Conservation (phyloP, 1,140 invertebrate species). For the Cataglyphis hispanica region DNA sequence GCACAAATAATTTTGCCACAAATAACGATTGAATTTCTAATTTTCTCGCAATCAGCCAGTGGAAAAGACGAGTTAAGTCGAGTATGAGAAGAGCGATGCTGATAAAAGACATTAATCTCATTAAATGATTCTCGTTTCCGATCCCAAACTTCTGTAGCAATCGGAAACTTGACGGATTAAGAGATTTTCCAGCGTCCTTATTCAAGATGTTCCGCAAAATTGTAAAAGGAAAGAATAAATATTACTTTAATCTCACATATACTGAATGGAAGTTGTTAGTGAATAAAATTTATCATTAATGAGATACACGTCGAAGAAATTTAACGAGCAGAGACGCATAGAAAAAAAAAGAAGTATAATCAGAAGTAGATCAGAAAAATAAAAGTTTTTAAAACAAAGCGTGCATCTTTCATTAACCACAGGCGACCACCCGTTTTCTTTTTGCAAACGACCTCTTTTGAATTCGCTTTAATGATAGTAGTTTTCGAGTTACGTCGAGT, state of each 20-base stretch:
- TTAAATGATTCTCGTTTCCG: constrained; percentile 5
- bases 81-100: not conserved
- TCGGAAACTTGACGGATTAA: not conserved
- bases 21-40: not conserved
- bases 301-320: not conserved
- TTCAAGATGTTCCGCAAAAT: not conserved
- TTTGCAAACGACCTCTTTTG: constrained; percentile 35
- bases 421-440: not conserved
- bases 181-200: not conserved
- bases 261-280: not conserved
- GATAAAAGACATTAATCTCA: constrained; percentile 16
- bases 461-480: constrained; percentile 45
- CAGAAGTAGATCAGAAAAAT: constrained; percentile 18
- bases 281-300: not conserved
- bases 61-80: not conserved
- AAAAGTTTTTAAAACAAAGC: constrained; percentile 24
- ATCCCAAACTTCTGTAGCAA: not conserved
- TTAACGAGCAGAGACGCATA: not conserved
- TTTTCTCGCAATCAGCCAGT: not conserved
- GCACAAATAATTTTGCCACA: constrained; percentile 5
- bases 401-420: constrained; percentile 26
- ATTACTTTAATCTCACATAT: not conserved
- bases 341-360: not conserved
- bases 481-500: constrained; percentile 56
- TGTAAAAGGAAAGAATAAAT: not conserved